Percentiles rank a stretch among this genome's conserved stretches.
Evolutionary conservation across 1,140 invertebrate species (phyloP).

Genomic region (Camponotus vicinus): DNA sequence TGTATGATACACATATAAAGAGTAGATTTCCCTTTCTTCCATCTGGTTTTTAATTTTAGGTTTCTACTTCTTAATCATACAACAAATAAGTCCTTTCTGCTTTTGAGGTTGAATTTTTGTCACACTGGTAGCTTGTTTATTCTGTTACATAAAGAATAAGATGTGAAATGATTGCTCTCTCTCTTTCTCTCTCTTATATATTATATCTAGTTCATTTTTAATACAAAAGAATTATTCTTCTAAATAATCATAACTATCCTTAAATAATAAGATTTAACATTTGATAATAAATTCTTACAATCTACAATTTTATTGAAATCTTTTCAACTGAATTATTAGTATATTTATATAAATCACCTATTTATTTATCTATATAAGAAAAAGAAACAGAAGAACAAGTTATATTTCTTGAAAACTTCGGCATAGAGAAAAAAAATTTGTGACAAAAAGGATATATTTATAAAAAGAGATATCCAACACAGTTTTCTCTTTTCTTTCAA

Average conservation of each 20-base stretch:
- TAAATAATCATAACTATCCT: not conserved
- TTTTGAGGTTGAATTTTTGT: constrained; percentile 2
- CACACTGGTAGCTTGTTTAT: not conserved
- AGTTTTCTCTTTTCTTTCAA: not conserved
- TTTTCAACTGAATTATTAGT: not conserved
- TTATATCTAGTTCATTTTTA: not conserved
- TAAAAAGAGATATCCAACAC: not conserved
- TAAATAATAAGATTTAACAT: constrained; percentile 12
- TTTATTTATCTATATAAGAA: not conserved
- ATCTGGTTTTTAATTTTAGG: not conserved
- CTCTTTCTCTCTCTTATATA: too few species aligned
- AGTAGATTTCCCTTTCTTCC: not conserved
- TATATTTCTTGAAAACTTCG: not conserved
- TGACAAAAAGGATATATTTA: not conserved
- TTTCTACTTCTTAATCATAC: constrained; percentile 14
- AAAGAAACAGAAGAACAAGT: not conserved
- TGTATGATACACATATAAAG: not conserved
- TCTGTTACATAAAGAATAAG: not conserved
- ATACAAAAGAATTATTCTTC: not conserved
- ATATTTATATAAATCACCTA: too few species aligned
- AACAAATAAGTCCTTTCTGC: not conserved
- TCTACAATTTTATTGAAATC: not conserved
- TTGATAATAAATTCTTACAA: not conserved
- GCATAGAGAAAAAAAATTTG: not conserved
- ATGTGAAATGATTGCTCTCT: not conserved